These are phyloP conservation scores for Macaria notata DNA, from an alignment of 2,888 invertebrate genomes.

Conservation along the genomic window DNA sequence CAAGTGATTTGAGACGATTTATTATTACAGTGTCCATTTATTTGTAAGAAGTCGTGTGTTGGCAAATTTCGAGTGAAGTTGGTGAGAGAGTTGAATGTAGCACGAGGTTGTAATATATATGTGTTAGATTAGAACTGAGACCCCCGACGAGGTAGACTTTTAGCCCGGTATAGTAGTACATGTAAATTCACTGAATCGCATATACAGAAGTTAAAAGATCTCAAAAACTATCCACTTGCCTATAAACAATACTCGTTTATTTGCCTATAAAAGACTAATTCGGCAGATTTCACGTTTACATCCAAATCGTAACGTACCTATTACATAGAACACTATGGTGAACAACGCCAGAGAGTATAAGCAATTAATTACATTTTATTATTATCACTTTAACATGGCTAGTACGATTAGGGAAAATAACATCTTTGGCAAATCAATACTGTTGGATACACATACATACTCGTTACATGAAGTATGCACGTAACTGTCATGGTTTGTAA, in stretches of 20 bases:
- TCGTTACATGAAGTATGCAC: slow-evolving; percentile 35
- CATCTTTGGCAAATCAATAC: slow-evolving; percentile 31
- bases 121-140: slow-evolving; percentile 19
- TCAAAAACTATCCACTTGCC: slow-evolving; percentile 62
- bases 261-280: slow-evolving; percentile 74
- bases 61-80: slow-evolving; percentile 2
- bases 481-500: slow-evolving; percentile 55
- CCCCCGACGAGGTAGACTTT: slow-evolving; percentile 44
- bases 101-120: background rate
- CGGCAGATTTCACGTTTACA: slow-evolving; percentile 66
- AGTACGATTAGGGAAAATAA: slow-evolving; percentile 23
- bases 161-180: slow-evolving; percentile 50
- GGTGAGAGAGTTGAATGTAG: slow-evolving; percentile 1
- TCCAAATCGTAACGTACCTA: slow-evolving; percentile 41
- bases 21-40: slow-evolving; percentile 2
- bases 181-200: slow-evolving; percentile 56
- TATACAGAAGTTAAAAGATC: slow-evolving; percentile 58
- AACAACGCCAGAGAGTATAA: slow-evolving; percentile 48
- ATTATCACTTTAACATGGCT: slow-evolving; percentile 24
- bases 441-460: slow-evolving; percentile 16
- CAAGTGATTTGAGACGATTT: slow-evolving; percentile 37
- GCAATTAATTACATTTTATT: slow-evolving; percentile 30
- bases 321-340: slow-evolving; percentile 73
- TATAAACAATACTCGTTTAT: slow-evolving; percentile 51
- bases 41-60: slow-evolving; percentile 10